phyloP scores from a whole-genome alignment of 1,140 invertebrate species.

The Lepidotrigona ventralis region DNA sequence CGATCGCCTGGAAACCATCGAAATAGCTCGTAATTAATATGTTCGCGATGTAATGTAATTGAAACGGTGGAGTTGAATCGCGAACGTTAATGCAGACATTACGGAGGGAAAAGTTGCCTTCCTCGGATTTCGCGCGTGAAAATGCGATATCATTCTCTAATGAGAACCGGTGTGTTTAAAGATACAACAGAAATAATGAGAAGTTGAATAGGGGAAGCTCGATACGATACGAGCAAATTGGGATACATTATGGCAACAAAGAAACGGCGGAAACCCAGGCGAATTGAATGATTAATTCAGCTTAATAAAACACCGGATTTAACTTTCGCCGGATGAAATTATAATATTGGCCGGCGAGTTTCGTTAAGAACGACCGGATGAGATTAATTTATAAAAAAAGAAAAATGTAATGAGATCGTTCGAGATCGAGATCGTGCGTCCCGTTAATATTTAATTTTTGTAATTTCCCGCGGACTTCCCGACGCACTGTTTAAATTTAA shows the following conservation, averaged over 20 bases:
- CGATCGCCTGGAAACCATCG: not conserved
- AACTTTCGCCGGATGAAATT: not conserved
- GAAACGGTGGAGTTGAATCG: slow-evolving; percentile 14
- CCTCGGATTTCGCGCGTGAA: slow-evolving; percentile 24
- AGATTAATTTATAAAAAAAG: no score
- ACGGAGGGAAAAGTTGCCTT: slow-evolving; percentile 17
- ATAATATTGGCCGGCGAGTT: not conserved
- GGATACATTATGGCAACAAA: slow-evolving; percentile 32
- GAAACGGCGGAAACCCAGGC: slow-evolving; percentile 9
- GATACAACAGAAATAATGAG: slow-evolving; percentile 39
- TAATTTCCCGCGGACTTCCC: no score
- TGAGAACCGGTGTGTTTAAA: slow-evolving; percentile 16
- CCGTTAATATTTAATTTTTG: no score
- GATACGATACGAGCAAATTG: slow-evolving; percentile 6
- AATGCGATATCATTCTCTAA: slow-evolving; percentile 24
- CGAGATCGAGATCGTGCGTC: no score
- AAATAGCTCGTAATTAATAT: slow-evolving; percentile 23
- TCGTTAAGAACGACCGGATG: not conserved
- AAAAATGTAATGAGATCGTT: no score
- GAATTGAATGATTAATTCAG: slow-evolving; percentile 1
- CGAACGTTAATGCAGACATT: slow-evolving; percentile 16
- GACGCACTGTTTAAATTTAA: no score
- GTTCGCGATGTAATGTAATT: not conserved
- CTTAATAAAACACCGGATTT: slow-evolving; percentile 3
- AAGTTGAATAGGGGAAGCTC: not conserved